Base-by-base conservation (phyloP, 2,888 invertebrate genomes). In the Adelphocoris suturalis region DNA sequence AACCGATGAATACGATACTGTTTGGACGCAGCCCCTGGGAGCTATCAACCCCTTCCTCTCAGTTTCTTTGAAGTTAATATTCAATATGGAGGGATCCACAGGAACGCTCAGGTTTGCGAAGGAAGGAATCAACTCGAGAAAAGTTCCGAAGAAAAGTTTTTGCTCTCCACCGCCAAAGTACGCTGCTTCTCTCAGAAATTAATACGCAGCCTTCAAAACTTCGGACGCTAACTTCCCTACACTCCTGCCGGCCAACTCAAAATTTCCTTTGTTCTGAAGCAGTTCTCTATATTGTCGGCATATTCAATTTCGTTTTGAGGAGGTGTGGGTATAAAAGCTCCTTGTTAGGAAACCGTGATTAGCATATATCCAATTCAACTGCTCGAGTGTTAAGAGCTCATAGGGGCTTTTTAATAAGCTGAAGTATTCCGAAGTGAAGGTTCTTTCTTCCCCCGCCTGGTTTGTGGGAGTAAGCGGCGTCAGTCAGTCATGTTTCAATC, bases 161-260 rank as follows among this genome's bases (percentile, higher is more conserved):
- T 16, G 37, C 46, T 19, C 1, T 19, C 47, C 16, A 46, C 78
- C 78, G 16, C 28, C 46, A 76, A 28, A 76, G 37, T 78, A 19
- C 19, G 78, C 46, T 13, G 2, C 46, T 78, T 23, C 23, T 12
- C 68, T 23, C 78, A 5, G 46, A 78, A 78, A 78, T 78, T 78
- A 78, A 78, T 78, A 78, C 78, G 78, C 46, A 78, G 37, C 78
- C 78, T 78, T 78, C 78, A 78, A 37, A 78, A 46, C 47, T 78
- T 78, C 16, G n/a, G 46, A 16, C 16, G n/a, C 47, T 78, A 16
- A 46, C 28, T 46, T 19, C 46, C 46, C 76, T 4, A 27, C 37
- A 5, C 9, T 16, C 37, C 37, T 28, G 27, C 78, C 46, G 37
- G 16, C 46, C 37, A 46, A 46, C 78, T 78, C n/a, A 19, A 28